Evolutionary conservation across 2,888 invertebrate genomes (phyloP), one percentile per base, ranked within the genome.

Genomic region (Trissonchulus latispiculum): DNA sequence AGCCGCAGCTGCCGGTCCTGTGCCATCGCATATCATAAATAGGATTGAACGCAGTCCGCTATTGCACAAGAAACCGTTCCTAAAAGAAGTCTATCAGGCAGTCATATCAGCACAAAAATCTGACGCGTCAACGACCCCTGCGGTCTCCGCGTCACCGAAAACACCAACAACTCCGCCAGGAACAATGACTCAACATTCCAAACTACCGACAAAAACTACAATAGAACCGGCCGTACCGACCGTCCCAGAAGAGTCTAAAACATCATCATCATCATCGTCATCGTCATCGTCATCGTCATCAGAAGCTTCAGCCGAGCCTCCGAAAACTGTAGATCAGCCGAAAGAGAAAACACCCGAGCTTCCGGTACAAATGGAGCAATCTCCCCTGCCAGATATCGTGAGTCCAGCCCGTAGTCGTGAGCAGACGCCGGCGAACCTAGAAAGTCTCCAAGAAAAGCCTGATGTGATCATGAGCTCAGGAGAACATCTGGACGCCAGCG

Each of bases 41-140:
- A 62, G 68, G 23, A 75, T 75, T 32, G 36, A 62, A 28, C 3
- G n/a, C 15, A 32, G 32, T 28, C 59, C 70, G 3, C 48, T 35
- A 1, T 75, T 32, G 61, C n/a, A 15, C n/a, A 68, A 15, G 31
- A 64, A 59, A 18, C 69, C 70, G 1, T 75, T 75, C 35, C 71
- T 70, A 18, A 64, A 73, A 23, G 75, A 75, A 33, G 31, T 75
- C 28, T 32, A 75, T 28, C 70, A 75, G 1, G n/a, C 71, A 18
- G 61, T 75, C n/a, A 15, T 75, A 8, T 32, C 31, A n/a, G 66
- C 32, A 1, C 70, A 73, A 29, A n/a, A n/a, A n/a, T n/a, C n/a
- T n/a, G n/a, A n/a, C n/a, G 37, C 73, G 36, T 15, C 15, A 36
- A 3, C 61, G 2, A 29, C 2, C 28, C 71, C 62, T 2, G 2